phyloP scores from a whole-genome alignment of 2,888 invertebrate genomes.

The Crocallis elinguaria region DNA sequence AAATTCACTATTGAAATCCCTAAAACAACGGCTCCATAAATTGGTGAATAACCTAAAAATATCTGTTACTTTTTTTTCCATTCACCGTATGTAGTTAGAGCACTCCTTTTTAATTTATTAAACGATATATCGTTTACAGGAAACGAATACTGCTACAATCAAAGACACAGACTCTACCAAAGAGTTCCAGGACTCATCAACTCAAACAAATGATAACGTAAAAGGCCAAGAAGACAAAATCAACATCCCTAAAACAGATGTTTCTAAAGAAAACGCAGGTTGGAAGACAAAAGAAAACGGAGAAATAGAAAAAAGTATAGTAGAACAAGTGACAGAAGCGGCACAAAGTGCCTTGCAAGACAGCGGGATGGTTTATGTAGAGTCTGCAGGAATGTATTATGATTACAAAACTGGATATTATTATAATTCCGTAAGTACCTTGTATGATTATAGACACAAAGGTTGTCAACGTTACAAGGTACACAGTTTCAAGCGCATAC shows the following conservation, averaged over 20 bases:
- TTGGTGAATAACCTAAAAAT: conserved; percentile 65
- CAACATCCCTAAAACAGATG: conserved; percentile 3
- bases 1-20: conserved; percentile 82
- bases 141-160: not conserved
- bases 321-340: conserved; percentile 91
- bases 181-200: conserved; percentile 19
- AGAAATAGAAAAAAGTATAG: conserved; percentile 77
- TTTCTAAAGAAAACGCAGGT: conserved; percentile 36
- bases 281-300: conserved; percentile 56
- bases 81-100: not conserved
- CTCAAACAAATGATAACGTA: conserved; percentile 22
- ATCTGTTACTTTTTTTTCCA: not conserved
- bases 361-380: conserved; percentile 93
- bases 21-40: conserved; percentile 82
- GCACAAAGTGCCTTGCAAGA: conserved; percentile 90
- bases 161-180: not conserved
- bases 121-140: conserved; percentile 4
- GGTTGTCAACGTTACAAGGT: no score
- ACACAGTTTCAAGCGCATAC: no score
- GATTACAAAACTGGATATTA: conserved; percentile 95
- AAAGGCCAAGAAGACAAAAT: not conserved
- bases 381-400: conserved; percentile 94
- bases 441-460: no score
- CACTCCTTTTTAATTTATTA: not conserved
- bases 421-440: conserved; percentile 94